Evolutionary conservation across 2,797 vertebrate genomes (phyloP).

Genomic region (Chelidonichthys spinosus): DNA sequence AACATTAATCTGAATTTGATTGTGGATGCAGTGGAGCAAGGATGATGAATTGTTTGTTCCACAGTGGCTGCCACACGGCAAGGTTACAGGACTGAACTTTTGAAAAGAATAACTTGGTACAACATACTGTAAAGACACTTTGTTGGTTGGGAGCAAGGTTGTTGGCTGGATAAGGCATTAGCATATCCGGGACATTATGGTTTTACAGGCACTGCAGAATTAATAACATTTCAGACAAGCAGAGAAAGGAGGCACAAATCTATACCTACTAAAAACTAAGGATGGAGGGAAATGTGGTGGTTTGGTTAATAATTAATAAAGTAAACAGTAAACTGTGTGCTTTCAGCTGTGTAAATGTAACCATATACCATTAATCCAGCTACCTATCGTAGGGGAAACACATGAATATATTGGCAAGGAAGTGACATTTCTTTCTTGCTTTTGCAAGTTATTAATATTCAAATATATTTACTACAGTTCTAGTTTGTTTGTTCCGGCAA

Average conservation of each 20-base stretch:
- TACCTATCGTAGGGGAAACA: not conserved
- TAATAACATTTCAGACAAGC: not conserved
- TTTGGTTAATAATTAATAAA: not conserved
- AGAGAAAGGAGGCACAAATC: not conserved
- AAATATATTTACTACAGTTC: too few relatives aligned
- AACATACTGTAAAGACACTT: slow-evolving; percentile 15
- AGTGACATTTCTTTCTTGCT: not conserved
- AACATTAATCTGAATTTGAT: slow-evolving; percentile 80
- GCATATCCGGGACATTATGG: not conserved
- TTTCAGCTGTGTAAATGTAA: not conserved
- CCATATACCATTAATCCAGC: not conserved
- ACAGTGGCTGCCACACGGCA: slow-evolving; percentile 58
- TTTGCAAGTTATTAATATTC: not conserved
- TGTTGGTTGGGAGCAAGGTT: slow-evolving; percentile 29
- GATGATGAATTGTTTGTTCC: slow-evolving; percentile 80
- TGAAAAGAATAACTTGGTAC: slow-evolving; percentile 7
- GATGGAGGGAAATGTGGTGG: not conserved
- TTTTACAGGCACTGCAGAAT: not conserved
- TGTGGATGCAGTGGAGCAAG: slow-evolving; percentile 67
- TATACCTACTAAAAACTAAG: not conserved
- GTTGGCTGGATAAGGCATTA: not conserved
- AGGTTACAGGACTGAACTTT: slow-evolving; percentile 70
- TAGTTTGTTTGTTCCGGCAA: not conserved
- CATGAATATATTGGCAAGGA: not conserved
- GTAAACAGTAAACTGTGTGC: not conserved